Percentiles rank a stretch among this genome's conserved stretches.
Conservation (phyloP, 2,113 vertebrate genomes). For the Mustelus asterias region DNA sequence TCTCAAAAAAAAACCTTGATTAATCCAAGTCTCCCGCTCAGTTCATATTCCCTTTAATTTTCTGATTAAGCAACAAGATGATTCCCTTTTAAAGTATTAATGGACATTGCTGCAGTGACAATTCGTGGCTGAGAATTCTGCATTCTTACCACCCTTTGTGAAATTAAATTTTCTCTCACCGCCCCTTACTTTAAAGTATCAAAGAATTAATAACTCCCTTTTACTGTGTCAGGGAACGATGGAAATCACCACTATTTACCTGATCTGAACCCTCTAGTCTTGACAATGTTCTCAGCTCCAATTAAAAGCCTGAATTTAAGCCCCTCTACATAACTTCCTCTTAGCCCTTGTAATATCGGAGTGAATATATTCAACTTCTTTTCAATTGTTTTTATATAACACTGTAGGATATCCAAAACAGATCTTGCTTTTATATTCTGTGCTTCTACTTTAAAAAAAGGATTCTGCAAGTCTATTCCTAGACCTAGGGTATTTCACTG, state of each 20-base stretch:
- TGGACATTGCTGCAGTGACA: neutral
- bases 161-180: neutral
- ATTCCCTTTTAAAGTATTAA: neutral
- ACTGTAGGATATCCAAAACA: neutral
- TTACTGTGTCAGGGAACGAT: neutral
- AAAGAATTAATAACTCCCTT: neutral
- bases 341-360: neutral
- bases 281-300: neutral
- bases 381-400: neutral
- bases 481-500: neutral
- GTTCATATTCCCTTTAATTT: neutral
- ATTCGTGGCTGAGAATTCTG: neutral
- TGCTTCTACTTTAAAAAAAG: neutral
- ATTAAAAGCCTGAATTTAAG: neutral
- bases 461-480: neutral
- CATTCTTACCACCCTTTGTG: neutral
- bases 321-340: neutral
- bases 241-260: neutral
- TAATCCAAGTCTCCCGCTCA: neutral
- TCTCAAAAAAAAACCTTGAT: neutral
- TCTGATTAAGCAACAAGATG: neutral
- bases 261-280: neutral
- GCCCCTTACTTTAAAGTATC: neutral
- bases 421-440: neutral
- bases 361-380: neutral